phyloP scores from a whole-genome alignment of 2,113 vertebrate species.

The Odontophorus gujanensis region DNA sequence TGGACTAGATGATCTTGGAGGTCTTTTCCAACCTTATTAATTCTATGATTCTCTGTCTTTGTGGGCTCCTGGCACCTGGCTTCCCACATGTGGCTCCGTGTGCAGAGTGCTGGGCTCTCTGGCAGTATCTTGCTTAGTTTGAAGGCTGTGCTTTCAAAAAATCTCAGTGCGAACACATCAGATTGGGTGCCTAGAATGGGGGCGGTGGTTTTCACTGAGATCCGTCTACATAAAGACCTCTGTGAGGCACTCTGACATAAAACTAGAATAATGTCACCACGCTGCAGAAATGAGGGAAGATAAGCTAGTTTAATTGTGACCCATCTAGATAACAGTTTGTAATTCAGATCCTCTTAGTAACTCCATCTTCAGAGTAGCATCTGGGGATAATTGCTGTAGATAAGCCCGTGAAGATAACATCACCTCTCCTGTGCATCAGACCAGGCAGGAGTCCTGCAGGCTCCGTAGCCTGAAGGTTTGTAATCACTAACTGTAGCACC shows the following conservation, averaged over 20 bases:
- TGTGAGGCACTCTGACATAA: slow-evolving; percentile 49
- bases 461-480: slow-evolving; percentile 1
- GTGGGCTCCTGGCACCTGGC: not conserved
- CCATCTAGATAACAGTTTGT: slow-evolving; percentile 15
- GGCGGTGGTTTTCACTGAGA: not conserved
- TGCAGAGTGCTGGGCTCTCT: not conserved
- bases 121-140: not conserved
- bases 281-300: not conserved
- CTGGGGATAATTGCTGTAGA: slow-evolving; percentile 17
- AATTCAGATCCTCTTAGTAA: slow-evolving; percentile 27
- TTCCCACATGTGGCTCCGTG: not conserved
- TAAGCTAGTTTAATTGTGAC: slow-evolving; percentile 26
- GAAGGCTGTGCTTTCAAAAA: not conserved
- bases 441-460: not conserved
- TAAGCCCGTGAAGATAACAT: not conserved
- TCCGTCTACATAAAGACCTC: slow-evolving; percentile 17
- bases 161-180: not conserved
- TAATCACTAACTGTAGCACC: not conserved
- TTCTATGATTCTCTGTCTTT: not conserved
- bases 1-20: no score
- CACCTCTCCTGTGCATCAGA: not conserved
- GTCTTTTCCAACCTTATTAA: no score
- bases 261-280: slow-evolving; percentile 35
- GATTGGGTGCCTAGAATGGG: not conserved
- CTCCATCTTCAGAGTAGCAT: not conserved